A percentile compares a stretch with the other conserved stretches of the same genome.
Evolutionary conservation across 1,140 invertebrate genomes (phyloP).

Genomic region (Pogonomyrmex californicus): DNA sequence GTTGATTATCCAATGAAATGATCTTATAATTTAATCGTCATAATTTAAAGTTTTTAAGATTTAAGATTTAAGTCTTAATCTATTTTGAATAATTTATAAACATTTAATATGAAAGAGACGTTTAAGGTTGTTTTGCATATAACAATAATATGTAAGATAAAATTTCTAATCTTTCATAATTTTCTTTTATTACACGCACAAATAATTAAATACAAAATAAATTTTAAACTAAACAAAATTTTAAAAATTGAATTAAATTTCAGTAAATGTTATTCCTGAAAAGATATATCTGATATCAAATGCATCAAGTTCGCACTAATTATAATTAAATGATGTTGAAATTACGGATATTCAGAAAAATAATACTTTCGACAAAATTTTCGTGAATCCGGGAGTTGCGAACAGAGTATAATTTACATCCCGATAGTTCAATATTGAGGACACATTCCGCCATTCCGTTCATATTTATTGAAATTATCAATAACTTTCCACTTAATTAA

Average conservation of each 20-base stretch:
- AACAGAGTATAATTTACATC: slow-evolving; percentile 49
- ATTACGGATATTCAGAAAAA: slow-evolving; percentile 26
- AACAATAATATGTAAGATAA: not conserved
- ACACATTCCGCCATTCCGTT: slow-evolving; percentile 46
- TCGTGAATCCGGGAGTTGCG: not conserved
- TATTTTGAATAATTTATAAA: not conserved
- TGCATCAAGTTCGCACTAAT: not conserved
- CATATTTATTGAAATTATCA: slow-evolving; percentile 42
- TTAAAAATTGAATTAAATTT: not conserved
- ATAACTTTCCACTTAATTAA: slow-evolving; percentile 59
- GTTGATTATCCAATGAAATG: not conserved
- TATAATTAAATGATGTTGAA: slow-evolving; percentile 15
- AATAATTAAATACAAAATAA: not conserved
- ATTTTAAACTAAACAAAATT: not conserved
- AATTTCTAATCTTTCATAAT: not conserved
- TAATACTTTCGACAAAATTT: slow-evolving; percentile 27
- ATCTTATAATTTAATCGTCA: not conserved
- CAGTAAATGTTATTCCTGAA: not conserved
- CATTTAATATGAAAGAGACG: not conserved
- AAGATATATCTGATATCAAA: not conserved
- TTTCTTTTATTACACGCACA: not conserved
- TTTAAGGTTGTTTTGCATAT: not conserved
- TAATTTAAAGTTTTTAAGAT: not conserved
- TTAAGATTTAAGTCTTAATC: not conserved
- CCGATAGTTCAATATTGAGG: slow-evolving; percentile 12